Base-by-base conservation (phyloP, 2,888 invertebrate species). In the Thera obeliscata region DNA sequence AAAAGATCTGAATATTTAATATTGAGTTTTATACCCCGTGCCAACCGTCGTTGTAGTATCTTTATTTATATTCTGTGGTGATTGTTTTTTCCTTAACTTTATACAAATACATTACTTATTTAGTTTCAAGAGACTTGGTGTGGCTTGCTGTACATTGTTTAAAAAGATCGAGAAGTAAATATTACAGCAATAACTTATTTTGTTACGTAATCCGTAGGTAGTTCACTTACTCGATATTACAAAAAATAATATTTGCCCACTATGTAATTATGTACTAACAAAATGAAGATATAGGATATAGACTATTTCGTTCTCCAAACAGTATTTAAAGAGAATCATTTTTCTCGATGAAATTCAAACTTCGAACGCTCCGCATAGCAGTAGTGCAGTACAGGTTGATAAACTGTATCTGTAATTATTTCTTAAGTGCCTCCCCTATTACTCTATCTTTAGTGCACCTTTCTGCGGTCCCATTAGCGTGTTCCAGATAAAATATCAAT, bases 371-470 rank as follows among this genome's bases (percentile, higher is more conserved):
- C 33, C 4, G 54, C 43, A 61, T 50, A 61, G 58, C 62, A 59
- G 54, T 48, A 64, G 74, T 78, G 76, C 9, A 69, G 9, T 78
- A 79, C 65, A 72, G 66, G 70, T 73, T 70, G 80, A 81, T 80
- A 79, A 75, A 71, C 70, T 73, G 64, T 71, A 76, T 75, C 76
- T 78, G 74, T 84, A 86, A 88, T 86, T 84, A 86, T 83, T 82
- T 78, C 73, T 72, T 81, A 89, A 89, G 80, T 85, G 82, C 77
- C 73, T 84, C 75, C 76, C 71, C 85, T 85, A 91, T 90, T 90
- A 90, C 82, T 86, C 83, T 90, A 90, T 90, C 90, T 84, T 69
- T 70, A 70, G 64, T 75, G 76, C 71, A 74, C 78, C 81, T 82
- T 81, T 81, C 76, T 75, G 76, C 71, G 78, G 78, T 79, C 75